Base-by-base conservation (phyloP, 2,888 invertebrate species). In the Limenitis camilla region DNA sequence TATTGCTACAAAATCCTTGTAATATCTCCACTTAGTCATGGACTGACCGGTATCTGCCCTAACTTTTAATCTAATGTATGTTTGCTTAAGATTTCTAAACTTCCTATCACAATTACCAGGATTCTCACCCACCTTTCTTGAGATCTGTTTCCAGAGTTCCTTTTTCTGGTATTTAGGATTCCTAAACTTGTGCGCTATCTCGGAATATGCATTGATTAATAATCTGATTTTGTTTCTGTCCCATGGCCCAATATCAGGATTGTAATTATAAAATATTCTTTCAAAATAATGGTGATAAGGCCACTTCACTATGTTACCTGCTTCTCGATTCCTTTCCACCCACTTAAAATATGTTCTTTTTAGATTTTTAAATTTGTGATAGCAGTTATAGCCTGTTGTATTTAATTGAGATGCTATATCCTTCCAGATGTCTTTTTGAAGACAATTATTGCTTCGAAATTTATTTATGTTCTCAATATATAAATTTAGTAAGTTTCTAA, bases 371-470 rank as follows among this genome's bases (percentile, higher is more conserved):
- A 82, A 87, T 53, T 86, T 87, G 48, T 85, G 82, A 50, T 85
- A 85, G 54, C 85, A 85, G 56, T 78, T 84, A 44, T 81, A 81
- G 43, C 81, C 78, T 2, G 83, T 81, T 6, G 82, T 81, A 1
- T 73, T 73, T 28, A 87, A 54, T 42, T 74, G 70, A 4, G 59
- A 41, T 7, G 84, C 84, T 44, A 87, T 85, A 28, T 82, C 81
- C 57, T 68, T 80, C 87, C 87, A 87, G n/a, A 85, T 61, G 52
- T 86, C 84, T 62, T 81, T 85, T 52, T 83, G 81, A 27, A 78
- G 60, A 53, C 69, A 76, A 40, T 77, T 70, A 0, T 75, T 61
- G 53, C 68, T 76, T 38, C 75, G 66, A 45, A 86, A 83, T 57
- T 71, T 76, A 46, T 56, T 66, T 0, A 85, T 63, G 50, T 85